Conservation (phyloP, 92 coral and sea anemone genomes). For the Zoanthus sansibaricus region DNA sequence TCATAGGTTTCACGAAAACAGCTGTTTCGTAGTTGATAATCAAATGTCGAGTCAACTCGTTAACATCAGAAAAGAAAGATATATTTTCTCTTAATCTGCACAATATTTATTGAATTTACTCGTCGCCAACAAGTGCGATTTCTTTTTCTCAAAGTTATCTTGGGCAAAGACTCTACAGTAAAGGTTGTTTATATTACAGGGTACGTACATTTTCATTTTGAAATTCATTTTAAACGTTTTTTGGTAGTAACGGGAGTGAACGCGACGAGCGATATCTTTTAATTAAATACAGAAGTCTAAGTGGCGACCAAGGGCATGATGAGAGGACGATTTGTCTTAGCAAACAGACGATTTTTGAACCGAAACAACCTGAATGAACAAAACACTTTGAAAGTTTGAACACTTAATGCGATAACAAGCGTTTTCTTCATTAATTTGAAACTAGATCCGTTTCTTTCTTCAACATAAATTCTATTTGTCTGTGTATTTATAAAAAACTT, state of each 20-base stretch:
- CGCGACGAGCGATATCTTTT: background rate
- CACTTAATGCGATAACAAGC: background rate
- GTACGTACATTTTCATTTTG: background rate
- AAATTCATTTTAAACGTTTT: background rate
- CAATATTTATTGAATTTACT: too few relatives aligned
- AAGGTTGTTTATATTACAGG: background rate
- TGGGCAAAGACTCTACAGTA: background rate
- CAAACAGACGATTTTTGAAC: background rate
- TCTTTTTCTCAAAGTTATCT: background rate
- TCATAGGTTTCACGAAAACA: background rate
- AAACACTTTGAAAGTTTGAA: background rate
- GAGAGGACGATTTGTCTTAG: background rate
- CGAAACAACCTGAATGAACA: background rate
- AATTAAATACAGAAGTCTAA: slow-evolving; percentile 1
- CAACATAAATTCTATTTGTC: background rate
- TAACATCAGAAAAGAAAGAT: background rate
- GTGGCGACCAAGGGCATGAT: too few relatives aligned
- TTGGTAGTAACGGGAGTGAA: background rate
- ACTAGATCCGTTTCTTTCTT: background rate
- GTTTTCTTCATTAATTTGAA: background rate
- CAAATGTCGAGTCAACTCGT: background rate
- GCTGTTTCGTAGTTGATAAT: background rate
- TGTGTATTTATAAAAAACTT: background rate
- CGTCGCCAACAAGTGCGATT: background rate
- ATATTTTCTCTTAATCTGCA: background rate